Base-by-base conservation (phyloP, 2,888 invertebrate genomes). In the Chydorus sphaericus region DNA sequence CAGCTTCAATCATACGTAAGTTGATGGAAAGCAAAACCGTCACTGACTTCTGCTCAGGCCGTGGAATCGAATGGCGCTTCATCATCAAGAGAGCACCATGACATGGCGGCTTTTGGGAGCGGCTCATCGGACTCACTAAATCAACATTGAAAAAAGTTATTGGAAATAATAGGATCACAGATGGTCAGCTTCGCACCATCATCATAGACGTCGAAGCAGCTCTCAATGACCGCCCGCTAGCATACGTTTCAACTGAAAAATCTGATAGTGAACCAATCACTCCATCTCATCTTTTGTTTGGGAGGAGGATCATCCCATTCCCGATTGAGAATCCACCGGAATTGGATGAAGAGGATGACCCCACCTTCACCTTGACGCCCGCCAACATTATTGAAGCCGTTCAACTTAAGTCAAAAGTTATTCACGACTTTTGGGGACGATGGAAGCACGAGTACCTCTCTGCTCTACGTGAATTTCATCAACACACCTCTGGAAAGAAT, bases 231-330 rank as follows among this genome's bases (percentile, higher is more conserved):
- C 30, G 44, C 18, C 54, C 54, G 11, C n/a, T 54, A 4, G 44
- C 54, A 1, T 44, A 54, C 14, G 33, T 39, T 7, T 54, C 54
- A 20, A 29, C 29, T 7, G 54, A 54, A 10, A 14, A 29, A 8
- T 26, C 38, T 18, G 54, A 54, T 8, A 28, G 28, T 14, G 28
- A 28, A 28, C 39, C 54, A 6, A 23, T 44, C 18, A 54, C 54
- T 20, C 54, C 54, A 3, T 36, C 38, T 38, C 54, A 54, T 39
- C 44, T 54, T 16, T 14, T 54, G 28, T 54, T 3, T 54, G 54
- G 54, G 16, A 28, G 29, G 29, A 26, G 54, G 10, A 44, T 54
- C 11, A 31, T 28, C 6, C 26, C 37, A 0, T 16, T 54, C 10
- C 29, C 26, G 1, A 14, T n/a, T n/a, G n/a, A 28, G 28, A 18